Evolutionary conservation across 2,888 invertebrate species (phyloP).

Genomic region (Theristus sp.): DNA sequence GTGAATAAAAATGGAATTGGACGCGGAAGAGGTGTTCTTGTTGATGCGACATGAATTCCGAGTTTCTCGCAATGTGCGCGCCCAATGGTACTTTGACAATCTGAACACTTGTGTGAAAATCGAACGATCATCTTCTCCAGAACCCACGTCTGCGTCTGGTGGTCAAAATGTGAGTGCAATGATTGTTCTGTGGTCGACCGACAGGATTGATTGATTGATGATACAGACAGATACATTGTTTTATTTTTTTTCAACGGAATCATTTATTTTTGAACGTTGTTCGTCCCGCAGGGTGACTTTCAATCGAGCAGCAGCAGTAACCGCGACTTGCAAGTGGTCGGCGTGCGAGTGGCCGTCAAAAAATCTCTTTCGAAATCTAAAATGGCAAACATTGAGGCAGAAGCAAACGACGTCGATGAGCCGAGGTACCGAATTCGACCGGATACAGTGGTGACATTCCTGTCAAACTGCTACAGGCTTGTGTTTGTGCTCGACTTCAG

Average conservation of each 20-base stretch:
- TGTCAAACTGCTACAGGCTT: conserved; percentile 50
- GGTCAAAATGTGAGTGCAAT: too few relatives aligned
- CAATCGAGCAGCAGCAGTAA: too few relatives aligned
- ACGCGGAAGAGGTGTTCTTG: conserved; percentile 39
- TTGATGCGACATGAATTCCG: conserved; percentile 50
- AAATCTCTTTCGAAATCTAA: background rate
- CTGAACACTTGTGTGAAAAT: background rate
- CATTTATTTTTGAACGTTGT: background rate
- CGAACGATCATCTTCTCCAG: too few relatives aligned
- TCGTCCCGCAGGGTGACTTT: too few relatives aligned
- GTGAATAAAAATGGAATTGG: too few relatives aligned
- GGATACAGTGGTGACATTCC: conserved; percentile 45
- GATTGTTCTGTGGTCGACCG: background rate
- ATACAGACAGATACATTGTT: background rate
- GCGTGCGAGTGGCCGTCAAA: background rate
- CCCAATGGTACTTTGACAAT: conserved; percentile 50
- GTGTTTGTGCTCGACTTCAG: conserved; percentile 59
- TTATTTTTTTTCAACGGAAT: background rate
- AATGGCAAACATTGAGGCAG: background rate
- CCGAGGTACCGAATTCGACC: conserved; percentile 31
- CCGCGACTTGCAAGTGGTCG: background rate
- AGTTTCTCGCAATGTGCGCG: conserved; percentile 51
- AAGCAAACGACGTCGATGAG: background rate
- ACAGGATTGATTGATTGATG: too few relatives aligned
- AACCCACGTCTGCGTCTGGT: too few relatives aligned